phyloP scores from a whole-genome alignment of 2,113 vertebrate species.

The Melanerpes aurifrons region DNA sequence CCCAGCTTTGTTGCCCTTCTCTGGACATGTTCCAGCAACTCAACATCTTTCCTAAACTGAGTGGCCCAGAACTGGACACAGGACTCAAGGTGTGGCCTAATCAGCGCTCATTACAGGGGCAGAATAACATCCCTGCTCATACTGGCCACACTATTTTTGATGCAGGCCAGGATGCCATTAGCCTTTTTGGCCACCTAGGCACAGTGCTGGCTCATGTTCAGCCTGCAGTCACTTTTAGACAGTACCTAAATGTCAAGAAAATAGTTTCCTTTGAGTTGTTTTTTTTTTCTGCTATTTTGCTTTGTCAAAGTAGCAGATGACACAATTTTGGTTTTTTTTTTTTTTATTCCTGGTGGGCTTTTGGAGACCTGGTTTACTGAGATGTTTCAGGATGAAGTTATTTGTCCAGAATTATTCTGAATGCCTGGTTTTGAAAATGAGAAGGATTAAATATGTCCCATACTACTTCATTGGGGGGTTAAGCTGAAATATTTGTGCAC shows the following conservation, averaged over 20 bases:
- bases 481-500: background rate
- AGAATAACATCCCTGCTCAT: too few relatives aligned
- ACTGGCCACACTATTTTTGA: too few relatives aligned
- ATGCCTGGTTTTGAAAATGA: constrained; percentile 54
- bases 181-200: too few relatives aligned
- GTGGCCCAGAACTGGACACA: too few relatives aligned
- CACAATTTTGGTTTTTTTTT: background rate
- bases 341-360: background rate
- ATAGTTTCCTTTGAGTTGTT: constrained; percentile 10
- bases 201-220: too few relatives aligned
- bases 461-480: background rate
- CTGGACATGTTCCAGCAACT: too few relatives aligned
- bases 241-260: background rate
- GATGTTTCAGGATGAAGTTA: constrained; percentile 9
- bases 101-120: too few relatives aligned
- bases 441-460: background rate
- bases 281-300: constrained; percentile 13
- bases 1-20: too few relatives aligned
- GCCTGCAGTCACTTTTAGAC: background rate
- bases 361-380: constrained; percentile 14
- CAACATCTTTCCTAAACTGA: too few relatives aligned
- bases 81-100: too few relatives aligned
- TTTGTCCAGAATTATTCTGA: constrained; percentile 43
- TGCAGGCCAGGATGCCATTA: too few relatives aligned
- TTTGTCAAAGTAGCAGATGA: constrained; percentile 32